These are phyloP conservation scores for Tolypeutes matacus DNA, from an alignment of 2,797 vertebrate genomes.

Conservation along the genomic window DNA sequence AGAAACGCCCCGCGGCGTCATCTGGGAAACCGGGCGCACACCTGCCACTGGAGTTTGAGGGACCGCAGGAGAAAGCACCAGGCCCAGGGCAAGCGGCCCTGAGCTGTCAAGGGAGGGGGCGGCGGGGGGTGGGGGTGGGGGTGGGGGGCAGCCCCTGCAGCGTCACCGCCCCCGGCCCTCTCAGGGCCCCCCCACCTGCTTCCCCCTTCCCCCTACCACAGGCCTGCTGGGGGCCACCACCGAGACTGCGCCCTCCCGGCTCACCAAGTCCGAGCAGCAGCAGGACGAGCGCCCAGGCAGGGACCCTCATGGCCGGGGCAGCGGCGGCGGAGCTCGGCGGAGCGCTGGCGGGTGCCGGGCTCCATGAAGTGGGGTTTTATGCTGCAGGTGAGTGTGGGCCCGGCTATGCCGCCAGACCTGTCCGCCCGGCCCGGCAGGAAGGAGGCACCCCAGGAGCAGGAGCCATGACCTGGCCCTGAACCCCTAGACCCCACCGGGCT, in stretches of 20 bases:
- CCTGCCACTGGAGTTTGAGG: background rate
- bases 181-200: background rate
- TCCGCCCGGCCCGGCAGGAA: constrained; percentile 68
- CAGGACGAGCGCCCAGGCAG: background rate
- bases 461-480: constrained; percentile 72
- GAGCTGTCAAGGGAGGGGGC: accelerated
- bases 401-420: constrained; percentile 77
- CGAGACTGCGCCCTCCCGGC: background rate
- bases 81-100: background rate
- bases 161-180: background rate
- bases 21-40: background rate
- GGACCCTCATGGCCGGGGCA: constrained; percentile 58
- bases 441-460: constrained; percentile 58
- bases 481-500: background rate
- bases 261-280: background rate
- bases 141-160: background rate
- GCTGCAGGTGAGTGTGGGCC: constrained; percentile 66
- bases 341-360: background rate
- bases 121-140: too few species aligned
- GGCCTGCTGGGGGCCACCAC: background rate
- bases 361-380: constrained; percentile 83
- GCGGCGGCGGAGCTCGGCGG: background rate
- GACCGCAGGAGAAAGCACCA: background rate
- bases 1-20: background rate
- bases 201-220: background rate